These are phyloP conservation scores for Idris sp. DNA, from an alignment of 1,140 invertebrate species.

Conservation along the genomic window DNA sequence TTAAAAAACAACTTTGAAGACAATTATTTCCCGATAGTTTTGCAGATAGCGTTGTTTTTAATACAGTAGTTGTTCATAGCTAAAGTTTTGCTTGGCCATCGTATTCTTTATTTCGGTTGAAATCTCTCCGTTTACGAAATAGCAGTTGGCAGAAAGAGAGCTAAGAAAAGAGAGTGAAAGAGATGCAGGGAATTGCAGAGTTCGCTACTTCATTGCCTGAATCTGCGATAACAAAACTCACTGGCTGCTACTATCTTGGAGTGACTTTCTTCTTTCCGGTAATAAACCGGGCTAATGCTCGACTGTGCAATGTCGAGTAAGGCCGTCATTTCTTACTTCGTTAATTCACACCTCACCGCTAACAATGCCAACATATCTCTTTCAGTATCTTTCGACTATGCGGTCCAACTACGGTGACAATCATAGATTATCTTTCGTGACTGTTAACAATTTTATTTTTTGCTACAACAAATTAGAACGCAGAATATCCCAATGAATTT, in stretches of 20 bases:
- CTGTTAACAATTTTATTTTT: slow-evolving; percentile 22
- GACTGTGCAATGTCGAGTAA: slow-evolving; percentile 41
- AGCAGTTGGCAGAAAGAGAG: slow-evolving; percentile 23
- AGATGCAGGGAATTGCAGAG: slow-evolving; percentile 37
- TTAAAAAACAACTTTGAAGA: slow-evolving; percentile 38
- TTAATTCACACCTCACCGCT: slow-evolving; percentile 59
- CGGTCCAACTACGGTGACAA: slow-evolving; percentile 30
- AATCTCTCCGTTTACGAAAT: slow-evolving; percentile 21
- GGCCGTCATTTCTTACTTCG: slow-evolving; percentile 62
- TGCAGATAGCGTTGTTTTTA: slow-evolving; percentile 37
- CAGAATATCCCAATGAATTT: too few relatives aligned
- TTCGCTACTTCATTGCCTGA: slow-evolving; percentile 54
- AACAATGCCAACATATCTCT: slow-evolving; percentile 50
- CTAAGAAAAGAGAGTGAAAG: slow-evolving; percentile 14
- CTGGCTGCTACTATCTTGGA: slow-evolving; percentile 53
- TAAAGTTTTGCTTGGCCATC: slow-evolving; percentile 7
- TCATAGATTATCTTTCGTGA: slow-evolving; percentile 19
- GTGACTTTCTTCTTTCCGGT: slow-evolving; percentile 58
- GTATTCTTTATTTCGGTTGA: slow-evolving; percentile 14
- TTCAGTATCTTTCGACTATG: slow-evolving; percentile 53
- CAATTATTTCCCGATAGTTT: slow-evolving; percentile 60
- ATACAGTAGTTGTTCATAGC: slow-evolving; percentile 15
- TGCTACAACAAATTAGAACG: slow-evolving; percentile 17
- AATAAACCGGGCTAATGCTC: slow-evolving; percentile 59
- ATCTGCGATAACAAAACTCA: slow-evolving; percentile 61